Conservation (phyloP, 2,888 invertebrate species). For the Caenorhabditis sp. region DNA sequence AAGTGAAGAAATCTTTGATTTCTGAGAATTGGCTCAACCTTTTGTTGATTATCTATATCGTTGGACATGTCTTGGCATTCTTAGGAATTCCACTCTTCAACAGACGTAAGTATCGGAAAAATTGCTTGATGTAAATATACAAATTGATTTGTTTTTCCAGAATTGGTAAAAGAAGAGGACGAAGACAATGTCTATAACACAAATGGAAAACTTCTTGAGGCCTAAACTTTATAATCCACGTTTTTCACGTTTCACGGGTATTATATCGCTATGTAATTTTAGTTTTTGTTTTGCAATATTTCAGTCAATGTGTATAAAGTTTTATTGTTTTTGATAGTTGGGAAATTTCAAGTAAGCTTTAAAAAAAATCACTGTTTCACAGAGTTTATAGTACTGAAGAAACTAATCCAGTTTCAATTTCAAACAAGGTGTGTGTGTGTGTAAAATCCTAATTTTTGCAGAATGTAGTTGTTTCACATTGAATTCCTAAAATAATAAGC, state of each 20-base stretch:
- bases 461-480: no score
- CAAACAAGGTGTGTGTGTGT: no score
- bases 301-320: background rate
- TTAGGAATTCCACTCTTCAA: constrained; percentile 54
- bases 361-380: no score
- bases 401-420: no score
- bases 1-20: constrained; percentile 44
- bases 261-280: background rate
- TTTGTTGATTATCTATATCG: constrained; percentile 39
- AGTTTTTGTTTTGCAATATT: background rate
- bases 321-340: no score
- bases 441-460: no score
- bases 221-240: background rate
- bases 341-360: no score
- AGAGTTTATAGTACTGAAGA: no score
- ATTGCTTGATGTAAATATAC: background rate
- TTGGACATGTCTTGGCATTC: constrained; percentile 44
- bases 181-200: constrained; percentile 11
- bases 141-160: constrained; percentile 19
- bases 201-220: background rate
- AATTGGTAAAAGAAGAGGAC: constrained; percentile 49
- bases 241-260: background rate
- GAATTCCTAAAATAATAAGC: no score
- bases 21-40: constrained; percentile 48
- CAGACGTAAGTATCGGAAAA: constrained; percentile 31